phyloP scores from a whole-genome alignment of 2,888 invertebrate genomes.

The Caenorhabditis wallacei region DNA sequence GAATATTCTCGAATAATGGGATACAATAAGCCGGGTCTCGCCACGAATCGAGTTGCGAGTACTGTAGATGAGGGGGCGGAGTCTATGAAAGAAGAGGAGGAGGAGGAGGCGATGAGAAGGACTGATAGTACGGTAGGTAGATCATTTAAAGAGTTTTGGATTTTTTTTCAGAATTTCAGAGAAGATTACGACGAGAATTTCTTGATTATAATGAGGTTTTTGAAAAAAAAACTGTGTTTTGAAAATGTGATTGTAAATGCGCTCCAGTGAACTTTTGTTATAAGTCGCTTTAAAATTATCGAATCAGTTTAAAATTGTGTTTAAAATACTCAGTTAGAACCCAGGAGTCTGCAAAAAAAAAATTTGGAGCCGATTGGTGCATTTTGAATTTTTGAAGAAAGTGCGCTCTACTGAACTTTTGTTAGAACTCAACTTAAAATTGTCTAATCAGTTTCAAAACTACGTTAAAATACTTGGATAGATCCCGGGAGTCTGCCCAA shows the following conservation, averaged over 20 bases:
- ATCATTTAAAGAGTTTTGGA: not conserved
- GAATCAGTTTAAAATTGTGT: not conserved
- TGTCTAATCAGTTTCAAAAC: not conserved
- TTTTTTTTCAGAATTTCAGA: not conserved
- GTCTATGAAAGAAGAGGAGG: not conserved
- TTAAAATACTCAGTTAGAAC: not conserved
- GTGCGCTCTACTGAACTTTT: constrained; percentile 15
- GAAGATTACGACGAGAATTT: constrained; percentile 5
- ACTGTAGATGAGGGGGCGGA: constrained; percentile 21
- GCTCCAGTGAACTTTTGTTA: constrained; percentile 13
- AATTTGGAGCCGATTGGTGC: not conserved
- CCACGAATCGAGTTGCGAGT: constrained; percentile 45
- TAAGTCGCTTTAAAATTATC: not conserved
- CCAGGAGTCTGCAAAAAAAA: not conserved
- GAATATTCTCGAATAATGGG: constrained; percentile 70
- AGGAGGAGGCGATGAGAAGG: constrained; percentile 44
- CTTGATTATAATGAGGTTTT: constrained; percentile 42
- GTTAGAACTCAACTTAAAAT: not conserved
- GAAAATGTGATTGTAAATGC: constrained; percentile 29
- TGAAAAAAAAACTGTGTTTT: constrained; percentile 1
- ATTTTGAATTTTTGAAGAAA: no score
- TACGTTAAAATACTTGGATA: no score
- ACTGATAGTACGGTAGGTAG: constrained; percentile 37
- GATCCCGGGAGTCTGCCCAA: no score
- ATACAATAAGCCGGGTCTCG: constrained; percentile 60